Conservation (phyloP, 2,113 vertebrate species). For the Scartelaos histophorus region DNA sequence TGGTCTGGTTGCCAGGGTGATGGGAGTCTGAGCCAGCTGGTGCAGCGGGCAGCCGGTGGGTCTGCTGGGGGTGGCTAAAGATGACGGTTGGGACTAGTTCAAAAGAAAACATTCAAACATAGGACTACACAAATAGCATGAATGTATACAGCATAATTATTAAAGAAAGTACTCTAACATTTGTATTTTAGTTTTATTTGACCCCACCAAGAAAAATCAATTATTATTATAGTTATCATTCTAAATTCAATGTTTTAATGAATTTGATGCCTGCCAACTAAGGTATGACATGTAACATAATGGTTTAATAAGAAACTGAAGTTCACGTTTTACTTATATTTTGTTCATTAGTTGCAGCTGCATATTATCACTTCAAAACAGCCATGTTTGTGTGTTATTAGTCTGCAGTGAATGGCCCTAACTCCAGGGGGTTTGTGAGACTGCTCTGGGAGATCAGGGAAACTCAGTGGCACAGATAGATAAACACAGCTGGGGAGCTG, state of each 20-base stretch:
- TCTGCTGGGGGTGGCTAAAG: slow-evolving; percentile 20
- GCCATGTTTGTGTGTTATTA: background rate
- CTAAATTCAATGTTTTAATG: background rate
- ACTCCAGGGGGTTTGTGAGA: slow-evolving; percentile 8
- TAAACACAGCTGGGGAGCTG: slow-evolving; percentile 77
- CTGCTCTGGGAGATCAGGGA: slow-evolving; percentile 49
- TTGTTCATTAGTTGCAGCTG: background rate
- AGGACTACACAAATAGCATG: background rate
- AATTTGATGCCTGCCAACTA: background rate
- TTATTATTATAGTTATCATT: background rate
- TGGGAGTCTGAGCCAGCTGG: slow-evolving; percentile 68
- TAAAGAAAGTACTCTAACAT: slow-evolving; percentile 2
- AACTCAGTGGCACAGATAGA: slow-evolving; percentile 49
- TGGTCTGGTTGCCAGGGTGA: slow-evolving; percentile 71
- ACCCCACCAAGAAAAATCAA: background rate
- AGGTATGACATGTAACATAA: background rate
- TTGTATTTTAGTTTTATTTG: too few relatives aligned
- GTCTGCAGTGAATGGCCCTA: background rate
- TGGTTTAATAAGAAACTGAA: background rate
- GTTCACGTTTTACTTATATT: background rate
- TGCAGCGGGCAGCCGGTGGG: slow-evolving; percentile 53
- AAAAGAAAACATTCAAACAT: slow-evolving; percentile 52
- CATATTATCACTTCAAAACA: background rate
- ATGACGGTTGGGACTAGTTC: slow-evolving; percentile 57
- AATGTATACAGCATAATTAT: background rate